Evolutionary conservation across 2,888 invertebrate species (phyloP).

Genomic region (Merodon equestris): DNA sequence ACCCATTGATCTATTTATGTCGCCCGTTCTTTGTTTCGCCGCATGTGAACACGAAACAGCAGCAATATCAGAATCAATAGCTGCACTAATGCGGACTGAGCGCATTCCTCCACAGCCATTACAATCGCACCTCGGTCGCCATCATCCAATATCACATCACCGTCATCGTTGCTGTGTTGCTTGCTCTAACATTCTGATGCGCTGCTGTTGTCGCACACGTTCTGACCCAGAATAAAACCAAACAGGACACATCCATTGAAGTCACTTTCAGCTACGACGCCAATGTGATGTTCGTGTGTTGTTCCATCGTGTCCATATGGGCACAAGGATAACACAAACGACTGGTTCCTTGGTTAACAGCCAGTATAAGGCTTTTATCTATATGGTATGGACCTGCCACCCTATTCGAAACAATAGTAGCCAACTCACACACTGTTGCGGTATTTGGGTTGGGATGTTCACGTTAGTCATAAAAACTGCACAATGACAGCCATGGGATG

Average conservation of each 20-base stretch:
- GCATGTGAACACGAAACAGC: conserved; percentile 28
- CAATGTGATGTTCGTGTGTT: too few relatives aligned
- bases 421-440: background rate
- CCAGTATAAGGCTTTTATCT: conserved; percentile 21
- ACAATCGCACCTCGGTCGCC: too few relatives aligned
- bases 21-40: conserved; percentile 21
- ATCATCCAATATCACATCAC: too few relatives aligned
- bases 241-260: conserved; percentile 33
- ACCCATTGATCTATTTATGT: conserved; percentile 40
- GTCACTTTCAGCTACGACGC: conserved; percentile 29
- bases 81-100: conserved; percentile 46
- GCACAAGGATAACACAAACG: conserved; percentile 16
- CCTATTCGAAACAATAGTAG: too few relatives aligned
- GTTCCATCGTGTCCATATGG: background rate
- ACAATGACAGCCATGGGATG: too few relatives aligned
- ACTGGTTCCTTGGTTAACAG: background rate
- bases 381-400: background rate
- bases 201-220: conserved; percentile 8
- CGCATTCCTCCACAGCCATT: background rate
- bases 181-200: background rate
- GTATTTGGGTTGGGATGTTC: conserved; percentile 4
- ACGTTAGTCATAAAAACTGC: too few relatives aligned
- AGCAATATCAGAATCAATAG: conserved; percentile 48
- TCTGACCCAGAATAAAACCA: conserved; percentile 50
- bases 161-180: too few relatives aligned